Conservation (phyloP, 2,113 vertebrate species). For the Ptilorrhoa leucosticta region DNA sequence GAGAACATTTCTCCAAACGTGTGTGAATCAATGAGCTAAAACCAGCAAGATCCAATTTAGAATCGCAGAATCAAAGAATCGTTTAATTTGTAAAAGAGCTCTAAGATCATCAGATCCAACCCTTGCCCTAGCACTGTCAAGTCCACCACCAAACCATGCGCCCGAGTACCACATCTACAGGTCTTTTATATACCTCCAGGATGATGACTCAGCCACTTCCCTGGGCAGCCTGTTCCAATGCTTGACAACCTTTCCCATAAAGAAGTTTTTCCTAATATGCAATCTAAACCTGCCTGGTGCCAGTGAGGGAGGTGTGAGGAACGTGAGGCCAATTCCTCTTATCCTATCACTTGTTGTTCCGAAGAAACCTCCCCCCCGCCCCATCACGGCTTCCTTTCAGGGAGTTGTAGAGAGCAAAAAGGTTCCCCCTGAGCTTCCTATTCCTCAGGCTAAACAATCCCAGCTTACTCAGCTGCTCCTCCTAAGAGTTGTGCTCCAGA, state of each 20-base stretch:
- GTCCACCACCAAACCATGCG: background rate
- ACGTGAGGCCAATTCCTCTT: background rate
- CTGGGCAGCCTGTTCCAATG: background rate
- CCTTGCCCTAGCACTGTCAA: background rate
- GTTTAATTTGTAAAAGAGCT: background rate
- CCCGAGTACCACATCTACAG: background rate
- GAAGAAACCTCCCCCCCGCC: too few relatives aligned
- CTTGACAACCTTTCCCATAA: background rate
- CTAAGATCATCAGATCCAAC: background rate
- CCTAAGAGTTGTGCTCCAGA: background rate
- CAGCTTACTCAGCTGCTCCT: background rate
- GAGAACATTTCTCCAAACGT: background rate
- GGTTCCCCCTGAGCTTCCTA: background rate
- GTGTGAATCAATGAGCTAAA: background rate
- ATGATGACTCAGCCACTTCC: background rate
- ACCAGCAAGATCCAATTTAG: background rate
- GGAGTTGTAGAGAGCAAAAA: background rate
- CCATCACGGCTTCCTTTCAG: fast-evolving
- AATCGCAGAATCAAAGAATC: background rate
- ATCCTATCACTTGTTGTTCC: background rate
- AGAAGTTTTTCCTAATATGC: background rate
- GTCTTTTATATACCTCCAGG: background rate
- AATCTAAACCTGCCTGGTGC: background rate
- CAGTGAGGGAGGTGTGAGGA: background rate
- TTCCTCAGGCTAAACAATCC: background rate